A percentile compares a stretch with the other conserved stretches of the same genome.
Conservation (phyloP, 2,113 vertebrate genomes). For the Malurus cyaneus region DNA sequence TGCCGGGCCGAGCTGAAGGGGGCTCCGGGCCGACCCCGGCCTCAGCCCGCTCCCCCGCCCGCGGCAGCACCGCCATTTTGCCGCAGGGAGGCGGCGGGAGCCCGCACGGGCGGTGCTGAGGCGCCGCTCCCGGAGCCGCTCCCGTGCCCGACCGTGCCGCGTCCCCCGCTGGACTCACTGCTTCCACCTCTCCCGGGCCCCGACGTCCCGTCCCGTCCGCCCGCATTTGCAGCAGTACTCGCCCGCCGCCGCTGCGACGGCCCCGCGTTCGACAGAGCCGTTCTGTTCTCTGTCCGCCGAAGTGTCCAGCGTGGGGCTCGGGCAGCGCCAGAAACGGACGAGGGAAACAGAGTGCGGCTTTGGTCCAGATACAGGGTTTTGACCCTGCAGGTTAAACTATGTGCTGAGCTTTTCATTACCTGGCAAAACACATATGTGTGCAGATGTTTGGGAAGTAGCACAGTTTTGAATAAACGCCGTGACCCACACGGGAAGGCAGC, state of each 20-base stretch:
- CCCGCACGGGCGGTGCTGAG: rapidly evolving
- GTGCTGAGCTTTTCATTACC: neutral
- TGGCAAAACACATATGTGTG: neutral
- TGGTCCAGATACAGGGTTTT: neutral
- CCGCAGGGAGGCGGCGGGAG: neutral
- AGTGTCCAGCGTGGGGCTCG: neutral
- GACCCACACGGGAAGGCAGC: neutral
- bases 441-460: neutral
- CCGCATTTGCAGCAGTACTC: rapidly evolving
- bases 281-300: rapidly evolving
- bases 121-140: neutral
- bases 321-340: neutral
- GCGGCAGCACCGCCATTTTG: neutral
- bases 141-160: neutral
- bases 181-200: constrained; percentile 39
- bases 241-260: neutral
- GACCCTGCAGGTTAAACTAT: neutral
- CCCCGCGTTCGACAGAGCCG: rapidly evolving
- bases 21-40: rapidly evolving
- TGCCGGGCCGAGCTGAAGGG: neutral
- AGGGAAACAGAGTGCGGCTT: neutral
- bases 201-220: neutral
- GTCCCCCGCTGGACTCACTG: constrained; percentile 34
- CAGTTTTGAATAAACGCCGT: neutral
- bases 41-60: rapidly evolving